Evolutionary conservation across 2,113 vertebrate genomes (phyloP).

Genomic region (Alexandromys fortis): DNA sequence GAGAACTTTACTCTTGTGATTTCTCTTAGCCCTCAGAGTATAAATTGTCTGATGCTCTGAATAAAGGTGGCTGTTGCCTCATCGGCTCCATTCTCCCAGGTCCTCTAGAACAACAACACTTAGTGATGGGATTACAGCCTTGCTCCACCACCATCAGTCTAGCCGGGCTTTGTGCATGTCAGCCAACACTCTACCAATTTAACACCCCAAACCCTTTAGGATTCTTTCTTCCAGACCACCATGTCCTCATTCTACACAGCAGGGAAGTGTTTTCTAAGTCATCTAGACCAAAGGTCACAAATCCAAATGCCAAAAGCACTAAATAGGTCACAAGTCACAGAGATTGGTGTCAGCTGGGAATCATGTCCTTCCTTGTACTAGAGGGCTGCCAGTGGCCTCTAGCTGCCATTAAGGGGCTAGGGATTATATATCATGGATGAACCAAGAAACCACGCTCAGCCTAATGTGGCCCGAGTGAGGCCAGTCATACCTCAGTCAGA

Average conservation of each 20-base stretch:
- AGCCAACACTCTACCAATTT: not conserved
- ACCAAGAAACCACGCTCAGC: constrained; percentile 23
- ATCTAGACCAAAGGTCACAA: constrained; percentile 35
- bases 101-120: not conserved
- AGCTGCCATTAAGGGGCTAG: not conserved
- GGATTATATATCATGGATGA: no score
- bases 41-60: not conserved
- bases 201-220: not conserved
- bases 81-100: not conserved
- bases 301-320: not conserved
- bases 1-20: not conserved
- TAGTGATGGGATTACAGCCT: not conserved
- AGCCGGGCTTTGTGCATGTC: not conserved
- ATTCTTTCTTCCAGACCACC: not conserved
- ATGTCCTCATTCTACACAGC: not conserved
- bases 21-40: not conserved
- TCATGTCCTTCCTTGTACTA: not conserved
- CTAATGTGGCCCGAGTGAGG: not conserved
- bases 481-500: not conserved
- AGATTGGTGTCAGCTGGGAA: not conserved
- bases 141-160: not conserved
- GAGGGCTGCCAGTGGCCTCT: not conserved
- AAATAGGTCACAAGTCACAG: not conserved
- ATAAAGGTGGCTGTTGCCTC: not conserved
- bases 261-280: constrained; percentile 25